Evolutionary conservation across 2,113 vertebrate species (phyloP).

Genomic region (Ceyx melanurus): DNA sequence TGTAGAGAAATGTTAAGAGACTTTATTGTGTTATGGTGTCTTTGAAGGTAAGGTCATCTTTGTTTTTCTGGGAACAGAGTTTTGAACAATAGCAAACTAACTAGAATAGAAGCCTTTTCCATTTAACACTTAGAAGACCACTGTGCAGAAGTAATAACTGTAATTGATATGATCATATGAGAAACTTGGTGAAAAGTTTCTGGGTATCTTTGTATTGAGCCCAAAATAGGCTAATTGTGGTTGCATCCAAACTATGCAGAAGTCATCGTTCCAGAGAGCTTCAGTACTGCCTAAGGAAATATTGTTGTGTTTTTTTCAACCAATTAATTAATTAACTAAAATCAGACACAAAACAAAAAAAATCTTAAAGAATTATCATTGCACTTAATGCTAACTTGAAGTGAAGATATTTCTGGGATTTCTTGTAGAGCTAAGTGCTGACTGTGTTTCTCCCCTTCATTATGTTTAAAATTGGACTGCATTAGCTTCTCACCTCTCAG

Average conservation of each 20-base stretch:
- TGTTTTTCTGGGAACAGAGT: background rate
- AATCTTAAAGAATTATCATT: background rate
- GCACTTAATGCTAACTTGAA: background rate
- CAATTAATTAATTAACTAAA: background rate
- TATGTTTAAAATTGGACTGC: background rate
- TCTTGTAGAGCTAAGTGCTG: background rate
- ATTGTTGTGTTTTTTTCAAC: too few species aligned
- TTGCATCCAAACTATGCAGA: background rate
- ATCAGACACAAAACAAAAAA: background rate
- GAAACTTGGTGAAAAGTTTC: background rate
- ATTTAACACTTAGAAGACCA: background rate
- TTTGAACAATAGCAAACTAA: background rate
- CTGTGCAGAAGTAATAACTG: background rate
- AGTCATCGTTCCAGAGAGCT: background rate
- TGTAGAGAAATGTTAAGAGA: background rate
- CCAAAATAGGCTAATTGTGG: background rate
- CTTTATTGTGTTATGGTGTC: background rate
- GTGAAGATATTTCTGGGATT: background rate
- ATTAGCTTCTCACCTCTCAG: background rate
- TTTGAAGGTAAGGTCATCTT: constrained; percentile 31
- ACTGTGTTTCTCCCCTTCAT: background rate
- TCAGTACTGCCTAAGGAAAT: background rate
- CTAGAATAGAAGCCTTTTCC: background rate
- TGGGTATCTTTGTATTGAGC: background rate
- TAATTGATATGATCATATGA: background rate